Base-by-base conservation (phyloP, 2,113 vertebrate species). In the Cephalopterus ornatus region DNA sequence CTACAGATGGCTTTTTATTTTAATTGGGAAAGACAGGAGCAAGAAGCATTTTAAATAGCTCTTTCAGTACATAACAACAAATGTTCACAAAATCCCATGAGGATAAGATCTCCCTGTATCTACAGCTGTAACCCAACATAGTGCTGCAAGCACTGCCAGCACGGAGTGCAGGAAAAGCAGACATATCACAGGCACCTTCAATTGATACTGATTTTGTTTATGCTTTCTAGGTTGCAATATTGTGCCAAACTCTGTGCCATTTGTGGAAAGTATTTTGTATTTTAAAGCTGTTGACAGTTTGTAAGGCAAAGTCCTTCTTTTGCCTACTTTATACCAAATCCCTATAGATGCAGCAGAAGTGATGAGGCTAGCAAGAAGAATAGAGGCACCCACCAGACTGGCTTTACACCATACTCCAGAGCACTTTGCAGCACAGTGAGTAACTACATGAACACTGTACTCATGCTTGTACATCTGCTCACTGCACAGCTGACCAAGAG, bases 401-500 rank as follows among this genome's bases (percentile, higher is more conserved):
- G 30, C 35, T 80, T 76, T 83, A 37, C 39, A 74, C 21, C 70
- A 26, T 5, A 0, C 37, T 83, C 16, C 37, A 63, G 89, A 42
- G 22, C 0, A 1, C 37, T 58, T 50, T n/a, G 41, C 44, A 61
- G 23, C 17, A 16, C 33, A 6, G 13, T n/a, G 15, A 13, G 18
- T 62, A 61, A 35, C 30, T 42, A 32, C 8, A 37, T 46, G 18
- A 71, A 21, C 26, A 59, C 42, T 2, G 0, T 30, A 5, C 12
- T 41, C 0, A 0, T 37, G 21, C 19, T 42, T 23, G 3, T 42
- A 8, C 12, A 1, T 50, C 63, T 68, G 62, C 28, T 76, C 23
- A 26, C 17, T 42, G 47, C 8, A 32, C 15, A 83, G 75, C 58
- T 72, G 39, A 42, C 30, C 75, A 62, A 53, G 50, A 14, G 35